phyloP scores from a whole-genome alignment of 2,113 vertebrate genomes.

The Vimba vimba region DNA sequence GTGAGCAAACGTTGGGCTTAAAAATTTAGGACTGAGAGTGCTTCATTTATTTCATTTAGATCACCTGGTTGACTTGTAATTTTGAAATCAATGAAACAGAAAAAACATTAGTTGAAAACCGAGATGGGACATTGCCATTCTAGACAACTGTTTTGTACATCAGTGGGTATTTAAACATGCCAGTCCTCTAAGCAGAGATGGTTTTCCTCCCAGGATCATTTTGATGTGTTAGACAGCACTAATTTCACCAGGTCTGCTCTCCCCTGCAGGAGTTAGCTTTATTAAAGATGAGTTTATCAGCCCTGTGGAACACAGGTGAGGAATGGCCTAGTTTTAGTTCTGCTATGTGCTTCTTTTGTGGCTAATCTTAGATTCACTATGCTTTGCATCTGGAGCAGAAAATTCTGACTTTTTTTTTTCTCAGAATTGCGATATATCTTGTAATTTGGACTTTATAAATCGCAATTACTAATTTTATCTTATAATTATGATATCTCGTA shows the following conservation, averaged over 20 bases:
- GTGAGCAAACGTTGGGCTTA: not conserved
- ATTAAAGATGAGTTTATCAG: not conserved
- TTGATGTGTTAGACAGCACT: not conserved
- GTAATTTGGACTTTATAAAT: too few relatives aligned
- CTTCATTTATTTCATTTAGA: not conserved
- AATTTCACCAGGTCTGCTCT: not conserved
- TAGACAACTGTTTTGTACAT: not conserved
- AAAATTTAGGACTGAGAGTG: not conserved
- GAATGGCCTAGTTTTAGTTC: not conserved
- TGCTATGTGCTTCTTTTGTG: not conserved
- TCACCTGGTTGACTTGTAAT: not conserved
- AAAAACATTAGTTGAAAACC: not conserved
- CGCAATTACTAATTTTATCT: too few relatives aligned
- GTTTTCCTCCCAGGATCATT: not conserved
- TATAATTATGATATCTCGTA: too few relatives aligned
- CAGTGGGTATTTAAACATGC: conserved; percentile 16
- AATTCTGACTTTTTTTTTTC: too few relatives aligned
- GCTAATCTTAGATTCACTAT: conserved; percentile 3
- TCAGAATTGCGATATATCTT: too few relatives aligned
- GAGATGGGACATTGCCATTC: not conserved
- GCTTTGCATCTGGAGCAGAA: not conserved
- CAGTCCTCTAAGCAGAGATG: not conserved
- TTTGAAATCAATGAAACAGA: not conserved
- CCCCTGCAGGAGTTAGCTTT: not conserved
- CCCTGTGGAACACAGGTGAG: not conserved